Percentiles rank a stretch among this genome's conserved stretches.
These are phyloP conservation scores for Epizoanthus stellaris DNA, from an alignment of 92 coral and sea anemone genomes.

Conservation along the genomic window DNA sequence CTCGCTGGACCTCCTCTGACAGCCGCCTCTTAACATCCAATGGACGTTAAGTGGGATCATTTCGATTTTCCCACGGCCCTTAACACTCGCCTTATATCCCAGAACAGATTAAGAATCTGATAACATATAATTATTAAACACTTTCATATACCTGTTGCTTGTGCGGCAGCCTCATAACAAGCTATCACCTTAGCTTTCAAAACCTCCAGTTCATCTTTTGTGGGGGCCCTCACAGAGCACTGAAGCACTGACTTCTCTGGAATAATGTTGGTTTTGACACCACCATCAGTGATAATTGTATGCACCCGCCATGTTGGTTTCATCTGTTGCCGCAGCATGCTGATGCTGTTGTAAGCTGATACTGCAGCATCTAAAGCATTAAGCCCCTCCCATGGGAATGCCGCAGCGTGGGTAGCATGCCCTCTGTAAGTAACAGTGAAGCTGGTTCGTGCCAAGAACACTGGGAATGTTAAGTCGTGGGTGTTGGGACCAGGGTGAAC, in stretches of 20 bases:
- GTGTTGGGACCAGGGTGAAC: slow-evolving; percentile 69
- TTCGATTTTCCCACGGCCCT: too few species aligned
- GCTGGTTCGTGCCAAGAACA: neutral
- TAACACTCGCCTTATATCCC: too few species aligned
- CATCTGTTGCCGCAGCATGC: too few species aligned
- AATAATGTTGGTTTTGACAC: too few species aligned
- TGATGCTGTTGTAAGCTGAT: slow-evolving; percentile 59
- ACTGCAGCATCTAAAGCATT: slow-evolving; percentile 87
- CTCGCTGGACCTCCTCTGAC: too few species aligned
- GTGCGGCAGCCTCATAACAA: slow-evolving; percentile 3
- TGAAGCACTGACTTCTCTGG: slow-evolving; percentile 43
- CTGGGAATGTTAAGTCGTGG: slow-evolving; percentile 12
- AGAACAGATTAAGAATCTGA: too few species aligned
- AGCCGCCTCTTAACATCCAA: too few species aligned
- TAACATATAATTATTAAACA: too few species aligned
- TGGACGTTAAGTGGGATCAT: too few species aligned
- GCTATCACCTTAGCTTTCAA: slow-evolving; percentile 38
- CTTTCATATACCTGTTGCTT: slow-evolving; percentile 11
- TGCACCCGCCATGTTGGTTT: slow-evolving; percentile 71
- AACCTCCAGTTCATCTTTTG: slow-evolving; percentile 32
- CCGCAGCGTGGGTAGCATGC: slow-evolving; percentile 55
- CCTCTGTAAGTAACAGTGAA: slow-evolving; percentile 75
- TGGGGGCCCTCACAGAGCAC: slow-evolving; percentile 43
- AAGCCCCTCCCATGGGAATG: too few species aligned
- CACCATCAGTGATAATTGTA: slow-evolving; percentile 71